Conservation (phyloP, 2,797 vertebrate species). For the Alfaro cultratus region DNA sequence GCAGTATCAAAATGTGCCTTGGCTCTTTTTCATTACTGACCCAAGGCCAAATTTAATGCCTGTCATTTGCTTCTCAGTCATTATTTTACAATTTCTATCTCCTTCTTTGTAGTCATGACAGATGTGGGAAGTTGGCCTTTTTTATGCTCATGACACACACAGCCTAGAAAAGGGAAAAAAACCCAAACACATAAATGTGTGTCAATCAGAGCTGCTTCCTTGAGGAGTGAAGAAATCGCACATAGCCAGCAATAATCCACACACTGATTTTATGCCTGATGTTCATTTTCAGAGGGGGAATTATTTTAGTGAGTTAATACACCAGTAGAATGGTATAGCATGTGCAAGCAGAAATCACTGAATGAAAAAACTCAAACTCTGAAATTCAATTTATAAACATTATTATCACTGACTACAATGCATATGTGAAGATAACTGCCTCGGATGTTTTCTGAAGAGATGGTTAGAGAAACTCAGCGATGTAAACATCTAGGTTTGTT, state of each 20-base stretch:
- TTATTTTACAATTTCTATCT: slow-evolving; percentile 43
- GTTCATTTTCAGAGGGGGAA: neutral
- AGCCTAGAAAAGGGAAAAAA: neutral
- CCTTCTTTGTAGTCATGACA: slow-evolving; percentile 52
- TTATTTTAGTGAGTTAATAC: slow-evolving; percentile 1
- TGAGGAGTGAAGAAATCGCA: neutral
- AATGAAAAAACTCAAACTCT: neutral
- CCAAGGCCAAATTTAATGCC: slow-evolving; percentile 51
- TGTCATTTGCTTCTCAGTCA: slow-evolving; percentile 53
- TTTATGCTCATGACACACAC: slow-evolving; percentile 5
- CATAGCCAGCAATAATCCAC: neutral
- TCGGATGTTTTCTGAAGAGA: neutral
- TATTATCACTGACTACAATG: neutral
- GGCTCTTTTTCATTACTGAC: slow-evolving; percentile 35
- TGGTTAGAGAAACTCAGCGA: neutral
- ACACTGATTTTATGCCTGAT: neutral
- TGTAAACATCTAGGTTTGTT: neutral
- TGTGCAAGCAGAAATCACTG: neutral
- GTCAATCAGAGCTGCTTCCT: neutral
- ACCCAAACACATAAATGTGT: neutral
- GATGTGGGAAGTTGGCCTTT: slow-evolving; percentile 2
- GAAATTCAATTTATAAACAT: neutral
- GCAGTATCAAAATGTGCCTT: slow-evolving; percentile 29
- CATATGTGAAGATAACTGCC: neutral
- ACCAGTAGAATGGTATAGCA: neutral